Base-by-base conservation (phyloP, 2,113 vertebrate species). In the Tamias sibiricus region DNA sequence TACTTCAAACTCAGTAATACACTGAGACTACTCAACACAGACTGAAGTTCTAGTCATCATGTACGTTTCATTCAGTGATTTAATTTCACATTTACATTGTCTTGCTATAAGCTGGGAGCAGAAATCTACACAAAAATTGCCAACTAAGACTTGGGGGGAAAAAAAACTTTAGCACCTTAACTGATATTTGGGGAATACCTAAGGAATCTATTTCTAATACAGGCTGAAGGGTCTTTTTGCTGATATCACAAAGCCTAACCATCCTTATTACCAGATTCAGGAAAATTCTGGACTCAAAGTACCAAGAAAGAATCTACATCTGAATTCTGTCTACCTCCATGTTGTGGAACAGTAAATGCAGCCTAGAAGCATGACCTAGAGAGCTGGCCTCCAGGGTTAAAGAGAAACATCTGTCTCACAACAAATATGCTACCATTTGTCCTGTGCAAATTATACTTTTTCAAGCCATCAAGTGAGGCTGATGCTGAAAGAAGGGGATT, bases 21-120 rank as follows among this genome's bases (percentile, higher is more conserved):
- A 91, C 71, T 94, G 87, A 96, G 93, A 57, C 77, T 90, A 35
- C 66, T 77, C 95, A 98, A 98, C 81, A 97, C 85, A 92, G 77
- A 95, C 52, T 82, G 84, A 97, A 96, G 91, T 87, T 98, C 95
- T 90, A 64, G 83, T 93, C 66, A 76, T 84, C 72, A 86, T 35
- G 49, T 40, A 12, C 30, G 85, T 95, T 98, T 95, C 94, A 35
- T 75, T 97, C 28, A 83, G 77, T 96, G 93, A 95, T 93, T 95
- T 95, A 95, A 98, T 96, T 91, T 98, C 93, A 77, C 86, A 42
- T 20, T 97, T 96, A 87, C 32, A n/a, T 92, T 96, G 90, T 42
- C 54, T 95, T 90, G 75, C 35, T 66, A 22, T 57, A 95, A 96
- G 69, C 66, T 96, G 91, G 82, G 97, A 83, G 37, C 54, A 91